phyloP scores from a whole-genome alignment of 2,888 invertebrate genomes.

The Drosophila anomalata region DNA sequence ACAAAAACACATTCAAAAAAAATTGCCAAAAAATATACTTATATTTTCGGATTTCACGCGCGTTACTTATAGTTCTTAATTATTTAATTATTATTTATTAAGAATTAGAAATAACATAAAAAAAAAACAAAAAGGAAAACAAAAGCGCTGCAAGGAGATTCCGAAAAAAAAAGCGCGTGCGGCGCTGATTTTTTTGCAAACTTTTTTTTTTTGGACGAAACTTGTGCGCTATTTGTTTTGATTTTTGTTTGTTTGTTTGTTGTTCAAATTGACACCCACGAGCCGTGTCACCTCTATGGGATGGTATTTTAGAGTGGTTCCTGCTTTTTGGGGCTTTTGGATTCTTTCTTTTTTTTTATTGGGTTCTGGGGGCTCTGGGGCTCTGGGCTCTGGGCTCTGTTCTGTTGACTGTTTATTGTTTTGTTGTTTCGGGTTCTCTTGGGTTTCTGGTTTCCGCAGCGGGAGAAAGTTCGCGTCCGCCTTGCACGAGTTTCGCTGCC shows the following conservation, averaged over 20 bases:
- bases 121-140: slow-evolving; percentile 17
- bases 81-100: not conserved
- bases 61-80: slow-evolving; percentile 22
- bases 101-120: slow-evolving; percentile 1
- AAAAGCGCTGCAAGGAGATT: not conserved
- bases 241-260: slow-evolving; percentile 15
- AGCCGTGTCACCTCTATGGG: slow-evolving; percentile 26
- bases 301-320: not conserved
- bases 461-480: slow-evolving; percentile 57
- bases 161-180: slow-evolving; percentile 14
- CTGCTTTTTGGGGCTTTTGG: slow-evolving; percentile 12
- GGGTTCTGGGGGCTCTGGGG: not conserved
- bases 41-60: slow-evolving; percentile 16
- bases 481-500: slow-evolving; percentile 74
- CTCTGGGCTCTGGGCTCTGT: slow-evolving; percentile 15
- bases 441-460: slow-evolving; percentile 29
- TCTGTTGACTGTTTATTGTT: slow-evolving; percentile 50
- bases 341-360: not conserved
- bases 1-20: slow-evolving; percentile 26
- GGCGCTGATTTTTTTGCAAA: slow-evolving; percentile 13
- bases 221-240: slow-evolving; percentile 23
- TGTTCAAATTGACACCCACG: slow-evolving; percentile 37
- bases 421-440: slow-evolving; percentile 28
- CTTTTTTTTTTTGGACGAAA: slow-evolving; percentile 10
- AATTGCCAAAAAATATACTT: not conserved